Evolutionary conservation across 1,140 invertebrate genomes (phyloP).

Genomic region (Lysiphlebus fabarum): DNA sequence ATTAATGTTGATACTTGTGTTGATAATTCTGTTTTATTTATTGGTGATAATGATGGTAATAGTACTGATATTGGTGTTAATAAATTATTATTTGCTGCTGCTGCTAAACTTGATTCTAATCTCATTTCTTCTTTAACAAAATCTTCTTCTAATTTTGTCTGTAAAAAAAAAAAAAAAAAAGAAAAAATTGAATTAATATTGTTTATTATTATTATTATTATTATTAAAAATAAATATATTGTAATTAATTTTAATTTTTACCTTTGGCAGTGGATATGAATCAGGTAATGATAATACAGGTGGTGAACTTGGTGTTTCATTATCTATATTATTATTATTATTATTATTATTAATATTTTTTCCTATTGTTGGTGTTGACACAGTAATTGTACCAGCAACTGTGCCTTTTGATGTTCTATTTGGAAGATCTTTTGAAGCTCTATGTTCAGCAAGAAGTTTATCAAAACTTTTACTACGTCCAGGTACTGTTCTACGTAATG

Average conservation of each 20-base stretch:
- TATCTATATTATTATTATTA: conserved; percentile 30
- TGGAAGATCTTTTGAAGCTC: conserved; percentile 61
- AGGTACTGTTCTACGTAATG: conserved; percentile 67
- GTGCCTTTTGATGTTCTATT: conserved; percentile 42
- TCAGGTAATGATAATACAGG: conserved; percentile 52
- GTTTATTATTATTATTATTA: no score
- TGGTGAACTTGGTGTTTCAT: conserved; percentile 46
- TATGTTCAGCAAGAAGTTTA: conserved; percentile 72
- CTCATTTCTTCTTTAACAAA: conserved; percentile 48
- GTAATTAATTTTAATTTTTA: conserved; percentile 23
- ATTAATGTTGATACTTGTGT: conserved; percentile 32
- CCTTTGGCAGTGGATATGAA: conserved; percentile 54
- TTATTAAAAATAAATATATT: not conserved
- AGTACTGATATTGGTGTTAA: conserved; percentile 42
- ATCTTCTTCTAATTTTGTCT: conserved; percentile 52
- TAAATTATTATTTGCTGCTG: not conserved
- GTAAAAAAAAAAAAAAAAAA: conserved; percentile 34
- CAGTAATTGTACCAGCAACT: conserved; percentile 37
- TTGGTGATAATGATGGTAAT: conserved; percentile 46
- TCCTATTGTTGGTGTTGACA: conserved; percentile 26
- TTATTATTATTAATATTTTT: conserved; percentile 18
- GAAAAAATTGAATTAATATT: no score
- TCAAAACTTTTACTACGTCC: conserved; percentile 77
- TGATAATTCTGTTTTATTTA: conserved; percentile 30
- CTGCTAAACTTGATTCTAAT: conserved; percentile 22